These are phyloP conservation scores for Rallus crepitans DNA, from an alignment of 2,797 vertebrate genomes.

Conservation along the genomic window DNA sequence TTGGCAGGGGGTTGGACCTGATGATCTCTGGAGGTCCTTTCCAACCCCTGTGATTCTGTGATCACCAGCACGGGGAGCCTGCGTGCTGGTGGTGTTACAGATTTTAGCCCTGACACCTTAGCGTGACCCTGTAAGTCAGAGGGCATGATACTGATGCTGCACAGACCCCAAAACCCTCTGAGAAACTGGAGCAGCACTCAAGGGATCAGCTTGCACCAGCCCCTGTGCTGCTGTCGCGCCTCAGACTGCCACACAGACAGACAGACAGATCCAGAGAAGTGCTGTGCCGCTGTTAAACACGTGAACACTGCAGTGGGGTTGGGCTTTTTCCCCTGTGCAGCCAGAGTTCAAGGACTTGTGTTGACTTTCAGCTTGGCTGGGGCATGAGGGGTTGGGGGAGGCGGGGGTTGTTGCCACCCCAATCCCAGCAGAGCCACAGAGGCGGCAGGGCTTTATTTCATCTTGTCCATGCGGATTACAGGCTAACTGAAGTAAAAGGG, in stretches of 20 bases:
- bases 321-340: neutral
- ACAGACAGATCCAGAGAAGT: neutral
- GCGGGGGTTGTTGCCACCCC: neutral
- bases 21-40: too few species aligned
- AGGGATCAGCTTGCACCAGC: neutral
- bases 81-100: accelerated
- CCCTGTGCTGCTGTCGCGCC: neutral
- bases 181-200: neutral
- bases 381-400: accelerated
- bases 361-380: neutral
- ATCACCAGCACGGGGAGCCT: neutral
- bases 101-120: neutral
- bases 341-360: neutral
- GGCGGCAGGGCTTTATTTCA: neutral
- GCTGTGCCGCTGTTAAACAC: accelerated
- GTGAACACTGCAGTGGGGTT: too few species aligned
- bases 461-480: accelerated
- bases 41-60: too few species aligned
- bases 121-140: accelerated
- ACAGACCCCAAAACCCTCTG: neutral
- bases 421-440: accelerated
- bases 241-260: neutral
- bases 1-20: too few species aligned
- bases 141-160: neutral
- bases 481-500: neutral